Percentiles rank a stretch among this genome's conserved stretches.
phyloP scores from a whole-genome alignment of 2,888 invertebrate genomes.

The Stenurella melanura region DNA sequence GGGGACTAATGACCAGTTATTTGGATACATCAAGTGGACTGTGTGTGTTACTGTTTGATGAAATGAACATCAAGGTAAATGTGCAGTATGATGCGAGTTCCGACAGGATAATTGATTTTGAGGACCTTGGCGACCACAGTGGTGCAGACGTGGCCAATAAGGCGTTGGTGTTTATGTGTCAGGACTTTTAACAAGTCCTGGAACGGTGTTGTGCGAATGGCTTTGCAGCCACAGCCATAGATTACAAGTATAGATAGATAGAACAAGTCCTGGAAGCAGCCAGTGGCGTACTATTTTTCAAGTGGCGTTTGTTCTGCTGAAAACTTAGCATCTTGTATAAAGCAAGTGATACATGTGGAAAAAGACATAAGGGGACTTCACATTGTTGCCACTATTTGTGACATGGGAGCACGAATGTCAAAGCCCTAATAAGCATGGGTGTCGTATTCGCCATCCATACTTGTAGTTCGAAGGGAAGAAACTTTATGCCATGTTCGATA shows the following conservation, averaged over 20 bases:
- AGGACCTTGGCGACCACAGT: constrained; percentile 33
- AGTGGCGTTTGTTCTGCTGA: constrained; percentile 31
- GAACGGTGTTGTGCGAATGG: too few relatives aligned
- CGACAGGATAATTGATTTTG: constrained; percentile 46
- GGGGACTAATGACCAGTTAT: constrained; percentile 41
- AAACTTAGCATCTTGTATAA: constrained; percentile 31
- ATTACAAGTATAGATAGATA: too few relatives aligned
- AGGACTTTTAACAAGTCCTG: constrained; percentile 30
- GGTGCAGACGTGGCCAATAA: background rate
- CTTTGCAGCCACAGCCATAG: too few relatives aligned
- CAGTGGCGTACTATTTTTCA: constrained; percentile 54
- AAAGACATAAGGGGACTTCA: constrained; percentile 38
- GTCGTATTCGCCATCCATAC: constrained; percentile 30
- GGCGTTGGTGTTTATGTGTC: too few relatives aligned
- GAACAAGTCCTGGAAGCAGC: constrained; percentile 52
- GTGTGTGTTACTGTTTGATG: constrained; percentile 13
- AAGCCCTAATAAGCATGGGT: constrained; percentile 41
- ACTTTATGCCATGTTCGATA: constrained; percentile 25
- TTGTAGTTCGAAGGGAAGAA: background rate
- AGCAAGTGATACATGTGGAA: constrained; percentile 43
- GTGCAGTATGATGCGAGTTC: constrained; percentile 33
- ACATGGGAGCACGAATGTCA: constrained; percentile 53
- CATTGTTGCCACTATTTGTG: constrained; percentile 51
- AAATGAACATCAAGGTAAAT: constrained; percentile 48
- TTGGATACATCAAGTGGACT: constrained; percentile 41